Percentiles rank a stretch among this genome's conserved stretches.
phyloP scores from a whole-genome alignment of 1,140 invertebrate genomes.

The Pogonomyrmex barbatus region DNA sequence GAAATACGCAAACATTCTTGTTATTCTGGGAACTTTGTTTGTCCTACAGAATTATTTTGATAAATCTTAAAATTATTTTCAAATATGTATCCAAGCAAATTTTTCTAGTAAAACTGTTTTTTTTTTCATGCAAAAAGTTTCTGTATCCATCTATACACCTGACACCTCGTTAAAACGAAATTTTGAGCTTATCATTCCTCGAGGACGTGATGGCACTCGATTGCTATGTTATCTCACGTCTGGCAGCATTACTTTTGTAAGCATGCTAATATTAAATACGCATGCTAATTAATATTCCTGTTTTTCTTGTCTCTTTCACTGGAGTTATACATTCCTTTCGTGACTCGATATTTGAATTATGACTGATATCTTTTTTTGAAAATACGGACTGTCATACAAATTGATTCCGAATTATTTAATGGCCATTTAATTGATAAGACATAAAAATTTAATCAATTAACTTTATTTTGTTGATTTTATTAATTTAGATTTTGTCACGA shows the following conservation, averaged over 20 bases:
- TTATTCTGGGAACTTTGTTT: no score
- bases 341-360: not conserved
- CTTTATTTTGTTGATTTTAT: not conserved
- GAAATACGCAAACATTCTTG: no score
- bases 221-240: not conserved
- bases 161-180: constrained; percentile 24
- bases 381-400: not conserved
- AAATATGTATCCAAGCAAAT: no score
- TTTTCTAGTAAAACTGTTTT: no score
- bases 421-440: not conserved
- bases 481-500: constrained; percentile 11
- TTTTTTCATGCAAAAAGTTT: not conserved
- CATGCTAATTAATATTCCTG: not conserved
- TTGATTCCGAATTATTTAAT: not conserved
- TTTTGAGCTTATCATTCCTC: constrained; percentile 2
- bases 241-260: not conserved
- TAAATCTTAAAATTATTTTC: no score
- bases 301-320: not conserved
- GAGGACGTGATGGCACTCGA: not conserved
- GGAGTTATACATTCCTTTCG: not conserved
- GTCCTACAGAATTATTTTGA: no score
- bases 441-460: not conserved
- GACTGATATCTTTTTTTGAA: not conserved
- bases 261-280: not conserved
- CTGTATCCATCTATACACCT: not conserved